Base-by-base conservation (phyloP, 2,113 vertebrate species). In the Todiramphus saurophagus region DNA sequence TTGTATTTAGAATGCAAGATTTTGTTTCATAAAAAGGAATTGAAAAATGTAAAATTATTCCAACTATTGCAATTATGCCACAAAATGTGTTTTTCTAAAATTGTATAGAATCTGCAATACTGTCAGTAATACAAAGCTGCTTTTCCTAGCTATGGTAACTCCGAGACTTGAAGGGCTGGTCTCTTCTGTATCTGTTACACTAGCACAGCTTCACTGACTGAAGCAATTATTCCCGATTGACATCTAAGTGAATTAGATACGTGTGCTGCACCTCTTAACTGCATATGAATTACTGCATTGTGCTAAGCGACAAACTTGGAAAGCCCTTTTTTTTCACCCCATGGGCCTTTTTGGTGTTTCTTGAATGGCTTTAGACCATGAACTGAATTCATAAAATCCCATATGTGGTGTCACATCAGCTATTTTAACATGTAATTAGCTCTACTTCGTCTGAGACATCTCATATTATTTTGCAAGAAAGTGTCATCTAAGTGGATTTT, bases 181-280 rank as follows among this genome's bases (percentile, higher is more conserved):
- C 48, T 74, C 41, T 55, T 91, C 91, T 53, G 35, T 72, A 56
- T 53, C 73, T 84, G 24, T 93, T 93, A 83, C 56, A 44, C 28
- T 30, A 31, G 31, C 13, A 25, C 15, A 70, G 87, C 74, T 91
- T 91, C 81, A 79, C 24, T 87, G 89, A 73, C 69, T 91, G 41
- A 33, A 3, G 17, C 90, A 94, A 85, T 96, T 95, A 93, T 66
- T 87, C 69, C 58, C 95, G 96, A 96, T 58, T 95, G 94, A 93
- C 84, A 80, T 16, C 50, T 37, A 87, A 91, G 62, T 60, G 74
- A 89, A 84, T 87, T 67, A 87, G 74, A 95, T 91, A 81, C 10
- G 28, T 44, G 91, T 3, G 1, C 46, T 81, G 66, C 43, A 83
- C 64, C 81, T 95, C 66, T 92, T 83, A 91, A 80, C 55, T 66